Conservation (phyloP, 2,797 vertebrate genomes). For the Champsocephalus esox region DNA sequence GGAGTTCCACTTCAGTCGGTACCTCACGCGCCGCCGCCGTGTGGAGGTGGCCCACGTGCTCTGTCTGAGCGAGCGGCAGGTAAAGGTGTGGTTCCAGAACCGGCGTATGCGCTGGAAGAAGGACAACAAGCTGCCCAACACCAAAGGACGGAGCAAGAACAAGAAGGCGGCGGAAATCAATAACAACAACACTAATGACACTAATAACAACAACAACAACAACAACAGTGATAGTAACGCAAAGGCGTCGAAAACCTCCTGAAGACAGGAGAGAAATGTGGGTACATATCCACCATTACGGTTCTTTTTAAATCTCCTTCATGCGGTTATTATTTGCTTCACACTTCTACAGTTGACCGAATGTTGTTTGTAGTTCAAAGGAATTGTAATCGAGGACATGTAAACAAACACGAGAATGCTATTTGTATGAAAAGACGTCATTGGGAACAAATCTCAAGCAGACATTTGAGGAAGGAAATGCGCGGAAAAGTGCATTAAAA, state of each 20-base stretch:
- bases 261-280: conserved; percentile 15
- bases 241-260: conserved; percentile 54
- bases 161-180: conserved; percentile 62
- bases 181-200: conserved; percentile 30
- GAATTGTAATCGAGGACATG: too few species aligned
- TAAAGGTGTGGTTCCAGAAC: conserved; percentile 99
- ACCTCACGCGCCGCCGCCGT: conserved; percentile 94
- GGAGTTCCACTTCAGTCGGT: conserved; percentile 97
- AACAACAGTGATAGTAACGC: neutral
- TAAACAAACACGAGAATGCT: too few species aligned
- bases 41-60: conserved; percentile 94
- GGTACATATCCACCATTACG: neutral
- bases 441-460: too few species aligned
- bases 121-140: conserved; percentile 95
- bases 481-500: too few species aligned
- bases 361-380: too few species aligned
- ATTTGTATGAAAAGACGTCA: too few species aligned
- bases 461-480: too few species aligned
- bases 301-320: too few species aligned
- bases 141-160: conserved; percentile 77
- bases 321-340: too few species aligned
- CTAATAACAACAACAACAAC: neutral
- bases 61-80: conserved; percentile 94
- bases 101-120: conserved; percentile 99
- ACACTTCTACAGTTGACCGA: too few species aligned